phyloP scores from a whole-genome alignment of 2,113 vertebrate genomes.

The Eudyptes chrysolophus region DNA sequence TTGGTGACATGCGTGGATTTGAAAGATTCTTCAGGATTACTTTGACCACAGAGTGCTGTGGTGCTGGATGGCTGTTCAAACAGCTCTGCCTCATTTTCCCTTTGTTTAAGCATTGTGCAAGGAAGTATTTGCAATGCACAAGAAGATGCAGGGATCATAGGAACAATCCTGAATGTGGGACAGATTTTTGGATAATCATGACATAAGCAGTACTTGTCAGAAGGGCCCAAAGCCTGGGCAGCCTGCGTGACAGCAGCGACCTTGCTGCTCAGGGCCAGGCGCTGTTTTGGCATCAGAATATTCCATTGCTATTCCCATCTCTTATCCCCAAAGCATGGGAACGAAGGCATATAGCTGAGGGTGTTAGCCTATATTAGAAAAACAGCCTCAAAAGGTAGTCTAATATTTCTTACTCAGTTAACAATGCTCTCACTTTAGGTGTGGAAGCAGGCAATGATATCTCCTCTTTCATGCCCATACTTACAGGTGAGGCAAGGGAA shows the following conservation, averaged over 20 bases:
- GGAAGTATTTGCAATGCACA: background rate
- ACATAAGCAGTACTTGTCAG: background rate
- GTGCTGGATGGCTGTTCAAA: background rate
- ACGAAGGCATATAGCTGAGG: background rate
- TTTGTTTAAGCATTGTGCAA: background rate
- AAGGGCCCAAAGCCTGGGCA: background rate
- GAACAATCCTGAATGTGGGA: background rate
- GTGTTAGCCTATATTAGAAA: background rate
- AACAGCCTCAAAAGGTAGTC: background rate
- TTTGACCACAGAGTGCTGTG: background rate
- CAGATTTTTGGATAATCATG: background rate
- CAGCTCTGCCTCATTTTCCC: background rate
- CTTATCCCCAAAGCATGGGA: background rate
- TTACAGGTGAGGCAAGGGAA: background rate
- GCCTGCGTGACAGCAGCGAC: background rate
- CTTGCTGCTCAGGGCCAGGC: background rate
- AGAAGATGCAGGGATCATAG: background rate
- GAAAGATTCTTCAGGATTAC: background rate
- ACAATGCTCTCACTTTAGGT: background rate
- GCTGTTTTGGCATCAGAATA: background rate
- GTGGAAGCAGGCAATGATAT: background rate
- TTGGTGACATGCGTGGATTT: background rate
- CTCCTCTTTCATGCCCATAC: background rate
- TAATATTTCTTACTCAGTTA: background rate
- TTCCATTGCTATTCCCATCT: background rate